Percentiles rank a stretch among this genome's conserved stretches.
phyloP scores from a whole-genome alignment of 2,113 vertebrate genomes.

The Aleadryas rufinucha region DNA sequence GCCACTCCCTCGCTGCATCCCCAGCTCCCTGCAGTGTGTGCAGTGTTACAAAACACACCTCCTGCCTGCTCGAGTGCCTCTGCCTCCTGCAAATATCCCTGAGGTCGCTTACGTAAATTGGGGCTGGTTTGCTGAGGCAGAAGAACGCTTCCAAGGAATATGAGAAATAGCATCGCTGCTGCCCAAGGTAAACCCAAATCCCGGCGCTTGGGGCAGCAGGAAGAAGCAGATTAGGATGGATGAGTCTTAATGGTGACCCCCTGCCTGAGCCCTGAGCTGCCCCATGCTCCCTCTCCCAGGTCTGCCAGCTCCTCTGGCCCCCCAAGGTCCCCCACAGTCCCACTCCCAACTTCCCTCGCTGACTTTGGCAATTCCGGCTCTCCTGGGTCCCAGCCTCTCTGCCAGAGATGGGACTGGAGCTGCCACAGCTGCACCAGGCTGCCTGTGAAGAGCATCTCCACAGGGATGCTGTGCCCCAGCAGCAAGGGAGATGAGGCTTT shows the following conservation, averaged over 20 bases:
- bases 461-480: neutral
- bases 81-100: neutral
- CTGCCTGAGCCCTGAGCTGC: neutral
- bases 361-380: rapidly evolving
- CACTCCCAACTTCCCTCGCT: neutral
- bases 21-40: neutral
- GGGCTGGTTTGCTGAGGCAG: neutral
- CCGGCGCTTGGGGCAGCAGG: neutral
- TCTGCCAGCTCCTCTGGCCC: neutral
- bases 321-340: neutral
- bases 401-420: neutral
- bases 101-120: neutral
- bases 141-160: neutral
- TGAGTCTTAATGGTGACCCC: neutral
- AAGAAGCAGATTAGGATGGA: neutral
- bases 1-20: neutral
- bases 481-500: neutral
- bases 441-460: neutral
- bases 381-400: neutral
- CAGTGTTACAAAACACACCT: neutral
- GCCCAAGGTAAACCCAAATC: neutral
- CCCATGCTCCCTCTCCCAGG: neutral
- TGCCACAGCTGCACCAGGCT: neutral
- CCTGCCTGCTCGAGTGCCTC: neutral
- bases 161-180: rapidly evolving